Evolutionary conservation across 2,888 invertebrate species (phyloP).

Genomic region (Lysandra bellargus): DNA sequence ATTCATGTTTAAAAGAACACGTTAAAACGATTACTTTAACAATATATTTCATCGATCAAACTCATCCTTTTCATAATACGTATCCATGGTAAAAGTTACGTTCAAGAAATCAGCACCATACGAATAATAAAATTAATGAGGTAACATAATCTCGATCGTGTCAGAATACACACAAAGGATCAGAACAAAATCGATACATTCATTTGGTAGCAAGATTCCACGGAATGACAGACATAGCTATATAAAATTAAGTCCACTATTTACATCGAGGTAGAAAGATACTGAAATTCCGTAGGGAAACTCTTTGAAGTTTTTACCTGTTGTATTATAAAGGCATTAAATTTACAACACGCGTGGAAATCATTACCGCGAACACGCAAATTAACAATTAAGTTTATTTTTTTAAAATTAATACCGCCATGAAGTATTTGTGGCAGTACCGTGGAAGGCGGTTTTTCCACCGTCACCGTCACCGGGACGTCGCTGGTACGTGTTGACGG

Average conservation of each 20-base stretch:
- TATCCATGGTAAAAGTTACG: not conserved
- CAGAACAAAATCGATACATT: not conserved
- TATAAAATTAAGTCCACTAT: too few relatives aligned
- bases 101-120: not conserved
- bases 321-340: slow-evolving; percentile 45
- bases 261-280: not conserved
- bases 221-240: too few relatives aligned
- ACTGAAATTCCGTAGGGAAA: slow-evolving; percentile 10
- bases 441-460: too few relatives aligned
- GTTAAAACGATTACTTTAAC: not conserved
- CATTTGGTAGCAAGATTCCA: not conserved
- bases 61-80: not conserved
- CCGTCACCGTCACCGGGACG: too few relatives aligned
- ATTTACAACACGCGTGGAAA: slow-evolving; percentile 24
- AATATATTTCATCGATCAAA: slow-evolving; percentile 6
- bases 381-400: slow-evolving; percentile 54
- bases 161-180: not conserved
- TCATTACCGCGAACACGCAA: slow-evolving; percentile 50
- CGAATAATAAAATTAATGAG: not conserved
- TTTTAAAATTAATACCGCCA: slow-evolving; percentile 38
- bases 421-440: slow-evolving; percentile 42
- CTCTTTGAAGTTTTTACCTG: slow-evolving; percentile 41
- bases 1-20: too few relatives aligned
- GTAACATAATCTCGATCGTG: not conserved
- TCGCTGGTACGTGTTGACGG: too few relatives aligned